Percentiles rank a stretch among this genome's conserved stretches.
These are phyloP conservation scores for Drosophila subobscura DNA, from an alignment of 1,140 invertebrate genomes.

Conservation along the genomic window DNA sequence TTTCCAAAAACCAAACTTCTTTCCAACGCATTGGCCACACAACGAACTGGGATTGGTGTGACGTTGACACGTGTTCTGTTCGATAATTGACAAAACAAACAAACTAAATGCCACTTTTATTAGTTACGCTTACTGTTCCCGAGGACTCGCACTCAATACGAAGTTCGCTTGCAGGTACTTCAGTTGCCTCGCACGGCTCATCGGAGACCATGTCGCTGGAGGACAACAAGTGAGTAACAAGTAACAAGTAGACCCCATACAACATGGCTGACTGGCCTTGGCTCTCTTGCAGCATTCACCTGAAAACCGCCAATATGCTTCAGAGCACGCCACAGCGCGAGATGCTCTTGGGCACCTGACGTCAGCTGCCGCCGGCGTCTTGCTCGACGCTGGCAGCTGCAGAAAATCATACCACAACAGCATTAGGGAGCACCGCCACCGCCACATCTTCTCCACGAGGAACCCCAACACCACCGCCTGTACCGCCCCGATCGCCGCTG, in stretches of 20 bases:
- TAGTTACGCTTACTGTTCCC: slow-evolving; percentile 83
- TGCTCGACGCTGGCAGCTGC: slow-evolving; percentile 35
- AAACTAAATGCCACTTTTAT: slow-evolving; percentile 54
- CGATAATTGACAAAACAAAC: slow-evolving; percentile 31
- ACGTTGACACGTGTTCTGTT: slow-evolving; percentile 20
- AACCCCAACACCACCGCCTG: slow-evolving; percentile 65
- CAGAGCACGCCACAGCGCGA: slow-evolving; percentile 79
- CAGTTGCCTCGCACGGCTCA: slow-evolving; percentile 82
- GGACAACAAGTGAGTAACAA: slow-evolving; percentile 76
- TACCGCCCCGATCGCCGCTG: slow-evolving; percentile 67
- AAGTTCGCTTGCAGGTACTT: slow-evolving; percentile 84
- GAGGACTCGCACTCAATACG: slow-evolving; percentile 83
- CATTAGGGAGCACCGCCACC: slow-evolving; percentile 24
- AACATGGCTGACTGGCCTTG: neutral
- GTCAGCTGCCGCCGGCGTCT: slow-evolving; percentile 62
- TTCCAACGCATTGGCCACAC: slow-evolving; percentile 60
- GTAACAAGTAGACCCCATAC: neutral
- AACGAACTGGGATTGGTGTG: slow-evolving; percentile 53
- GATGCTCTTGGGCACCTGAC: slow-evolving; percentile 73
- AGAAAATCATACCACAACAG: slow-evolving; percentile 34
- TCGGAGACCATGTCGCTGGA: slow-evolving; percentile 82
- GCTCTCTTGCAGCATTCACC: slow-evolving; percentile 61
- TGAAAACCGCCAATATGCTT: slow-evolving; percentile 78
- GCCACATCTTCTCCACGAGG: slow-evolving; percentile 43
- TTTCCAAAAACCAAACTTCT: slow-evolving; percentile 44